Evolutionary conservation across 2,113 vertebrate genomes (phyloP), one percentile per base, ranked within the genome.

Genomic region (Sander vitreus): DNA sequence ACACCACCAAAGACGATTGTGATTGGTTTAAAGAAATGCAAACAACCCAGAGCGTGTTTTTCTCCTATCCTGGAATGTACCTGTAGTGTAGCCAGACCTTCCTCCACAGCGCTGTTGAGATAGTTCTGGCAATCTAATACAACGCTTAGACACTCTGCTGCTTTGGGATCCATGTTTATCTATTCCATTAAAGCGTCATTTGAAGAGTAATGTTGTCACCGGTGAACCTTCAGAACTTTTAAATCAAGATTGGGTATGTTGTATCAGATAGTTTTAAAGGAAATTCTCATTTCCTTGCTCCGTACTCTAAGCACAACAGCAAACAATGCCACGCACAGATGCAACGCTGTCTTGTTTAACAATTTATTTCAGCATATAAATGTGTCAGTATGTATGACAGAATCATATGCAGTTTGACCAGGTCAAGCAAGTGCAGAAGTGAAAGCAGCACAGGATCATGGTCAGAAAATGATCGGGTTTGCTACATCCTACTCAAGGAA

Each of bases 361-460:
- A 9, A 25, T 91, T 86, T 91, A 92, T 89, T 90, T 80, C 16
- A 62, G 78, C n/a, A 21, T 83, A 88, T 68, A 89, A 65, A 87
- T 63, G 72, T 71, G 48, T 47, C 33, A 58, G 25, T 21, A 21
- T 43, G 45, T 64, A 50, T 73, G 21, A 63, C 59, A 54, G n/a
- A 70, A 10, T 43, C 23, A 60, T 8, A 43, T 57, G 57, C 57
- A 80, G 53, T 48, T 50, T 66, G 53, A 76, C 59, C 47, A 27
- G 57, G 18, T 63, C 6, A 63, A 63, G 64, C 33, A 25, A 55
- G 64, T 84, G 78, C 60, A 84, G 50, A 23, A 30, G 47, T 75
- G 59, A 36, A 25, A 76, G 81, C 67, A 74, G 54, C 75, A 81
- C 55, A 80, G 64, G 74, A 59, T 66, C 54, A 30, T 63, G 77